Base-by-base conservation (phyloP, 2,888 invertebrate species). In the Ecliptopera silaceata region DNA sequence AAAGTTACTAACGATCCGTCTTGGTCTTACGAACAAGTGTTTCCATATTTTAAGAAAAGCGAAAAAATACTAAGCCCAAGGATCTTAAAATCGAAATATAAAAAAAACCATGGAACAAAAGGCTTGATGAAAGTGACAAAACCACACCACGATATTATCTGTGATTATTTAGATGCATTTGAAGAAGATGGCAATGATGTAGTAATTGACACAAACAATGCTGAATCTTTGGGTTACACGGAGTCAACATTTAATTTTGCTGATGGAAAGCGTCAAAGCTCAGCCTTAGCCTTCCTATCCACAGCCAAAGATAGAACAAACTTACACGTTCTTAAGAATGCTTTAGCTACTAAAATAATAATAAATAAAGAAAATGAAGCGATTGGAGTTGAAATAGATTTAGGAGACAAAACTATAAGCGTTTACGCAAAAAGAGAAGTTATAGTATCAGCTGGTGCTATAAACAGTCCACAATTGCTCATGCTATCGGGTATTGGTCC, bases 381-480 rank as follows among this genome's bases (percentile, higher is more conserved):
- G 0, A 71, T 65, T 1, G 91, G 91, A 1, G 88, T 92, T 0
- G 79, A 87, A 63, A 71, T 85, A 29, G 34, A 82, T 18, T 80
- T 58, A 1, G 31, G 63, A 13, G 61, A 70, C 52, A n/a, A 53
- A 32, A 20, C 73, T 53, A 0, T 65, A 74, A 38, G 74, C 70
- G 32, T 79, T 0, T 68, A 59, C 26, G 86, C 80, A 1, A 82
- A 51, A 5, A 91, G 83, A 61, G 92, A 93, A 68, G 75, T 92
- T 0, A 87, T 92, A 43, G 43, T 92, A 10, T 80, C 88, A 1
- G 88, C 86, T 1, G 92, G 92, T 5, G 70, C 80, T 3, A 75
- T 92, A n/a, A 86, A 87, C 54, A 82, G 89, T 0, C 89, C 92
- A 0, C 85, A 92, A 56, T 64, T 92, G 0, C 69, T 92, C 0